These are phyloP conservation scores for Lophura nycthemera DNA, from an alignment of 2,113 vertebrate genomes.

Conservation along the genomic window DNA sequence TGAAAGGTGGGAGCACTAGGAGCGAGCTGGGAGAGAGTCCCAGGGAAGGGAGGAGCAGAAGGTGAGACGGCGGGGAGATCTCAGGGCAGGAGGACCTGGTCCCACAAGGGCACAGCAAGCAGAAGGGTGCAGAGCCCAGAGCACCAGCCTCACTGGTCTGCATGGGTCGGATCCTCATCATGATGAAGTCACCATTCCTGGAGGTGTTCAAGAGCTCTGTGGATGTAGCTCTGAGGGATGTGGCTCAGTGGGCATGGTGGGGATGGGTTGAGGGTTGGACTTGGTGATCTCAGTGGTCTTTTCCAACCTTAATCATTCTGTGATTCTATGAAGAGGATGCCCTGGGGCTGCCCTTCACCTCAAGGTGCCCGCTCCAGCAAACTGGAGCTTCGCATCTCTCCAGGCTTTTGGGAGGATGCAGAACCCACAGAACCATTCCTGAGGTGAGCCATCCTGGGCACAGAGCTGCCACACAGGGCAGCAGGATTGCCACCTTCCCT, in stretches of 20 bases:
- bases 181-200: neutral
- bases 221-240: too few relatives aligned
- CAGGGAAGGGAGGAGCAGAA: neutral
- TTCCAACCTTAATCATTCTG: too few relatives aligned
- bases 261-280: too few relatives aligned
- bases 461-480: neutral
- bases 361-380: neutral
- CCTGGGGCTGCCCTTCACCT: neutral
- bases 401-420: neutral
- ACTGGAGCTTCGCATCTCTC: neutral
- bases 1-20: neutral
- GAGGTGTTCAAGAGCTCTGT: too few relatives aligned
- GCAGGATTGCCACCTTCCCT: neutral
- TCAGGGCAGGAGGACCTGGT: neutral
- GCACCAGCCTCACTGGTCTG: accelerated
- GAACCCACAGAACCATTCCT: neutral
- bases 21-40: neutral
- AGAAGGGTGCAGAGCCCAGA: neutral
- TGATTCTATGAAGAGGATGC: neutral
- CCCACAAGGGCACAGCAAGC: neutral
- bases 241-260: too few relatives aligned
- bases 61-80: neutral
- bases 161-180: neutral
- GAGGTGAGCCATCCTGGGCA: neutral
- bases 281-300: too few relatives aligned